Conservation (phyloP, 2,888 invertebrate genomes). For the Pristionchus mayeri region DNA sequence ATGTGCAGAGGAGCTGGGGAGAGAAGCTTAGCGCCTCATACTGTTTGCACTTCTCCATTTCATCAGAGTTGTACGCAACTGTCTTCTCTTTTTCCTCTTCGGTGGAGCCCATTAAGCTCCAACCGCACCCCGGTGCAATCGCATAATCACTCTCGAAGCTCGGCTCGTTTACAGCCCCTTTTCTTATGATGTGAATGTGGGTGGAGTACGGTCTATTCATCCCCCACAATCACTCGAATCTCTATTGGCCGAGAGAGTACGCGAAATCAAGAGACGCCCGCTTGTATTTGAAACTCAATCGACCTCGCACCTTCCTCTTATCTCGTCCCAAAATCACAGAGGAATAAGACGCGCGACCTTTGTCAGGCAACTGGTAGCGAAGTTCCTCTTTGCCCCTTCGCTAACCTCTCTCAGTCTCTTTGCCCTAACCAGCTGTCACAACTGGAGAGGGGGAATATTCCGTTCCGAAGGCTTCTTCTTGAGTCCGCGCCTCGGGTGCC, state of each 20-base stretch:
- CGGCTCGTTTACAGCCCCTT: background rate
- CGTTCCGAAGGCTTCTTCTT: conserved; percentile 39
- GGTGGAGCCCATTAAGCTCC: background rate
- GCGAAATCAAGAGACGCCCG: too few relatives aligned
- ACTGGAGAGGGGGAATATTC: conserved; percentile 21
- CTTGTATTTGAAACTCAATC: too few relatives aligned
- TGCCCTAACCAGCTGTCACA: conserved; percentile 27
- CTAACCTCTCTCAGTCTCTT: background rate
- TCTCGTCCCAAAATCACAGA: background rate
- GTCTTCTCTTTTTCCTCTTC: background rate
- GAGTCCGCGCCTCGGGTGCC: background rate
- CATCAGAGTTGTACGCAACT: background rate
- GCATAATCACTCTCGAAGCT: background rate
- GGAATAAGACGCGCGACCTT: background rate
- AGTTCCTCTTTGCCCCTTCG: background rate
- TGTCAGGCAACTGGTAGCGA: background rate
- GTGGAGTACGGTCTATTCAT: background rate
- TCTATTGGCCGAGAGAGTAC: too few relatives aligned
- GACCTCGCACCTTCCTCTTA: conserved; percentile 13
- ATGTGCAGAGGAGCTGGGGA: background rate
- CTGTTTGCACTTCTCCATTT: conserved; percentile 38
- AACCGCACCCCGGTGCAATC: background rate
- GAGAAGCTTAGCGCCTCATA: conserved; percentile 15
- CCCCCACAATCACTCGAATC: too few relatives aligned
- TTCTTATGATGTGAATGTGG: conserved; percentile 9